phyloP scores from a whole-genome alignment of 2,797 vertebrate species.

The Tokudaia tokunoshimensis region DNA sequence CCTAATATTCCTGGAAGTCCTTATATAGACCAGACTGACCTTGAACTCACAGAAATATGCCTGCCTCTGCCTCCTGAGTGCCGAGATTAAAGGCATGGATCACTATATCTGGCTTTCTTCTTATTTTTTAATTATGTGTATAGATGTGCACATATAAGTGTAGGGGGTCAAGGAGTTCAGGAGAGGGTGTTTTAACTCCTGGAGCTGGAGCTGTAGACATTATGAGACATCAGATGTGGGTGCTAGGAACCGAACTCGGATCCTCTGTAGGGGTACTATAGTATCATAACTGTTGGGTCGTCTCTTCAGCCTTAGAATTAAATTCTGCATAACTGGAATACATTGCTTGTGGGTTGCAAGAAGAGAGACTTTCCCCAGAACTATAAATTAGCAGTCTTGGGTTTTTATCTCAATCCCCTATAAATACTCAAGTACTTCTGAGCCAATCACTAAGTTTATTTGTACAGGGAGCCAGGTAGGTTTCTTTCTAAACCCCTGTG shows the following conservation, averaged over 20 bases:
- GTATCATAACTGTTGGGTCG: neutral
- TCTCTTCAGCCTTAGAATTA: neutral
- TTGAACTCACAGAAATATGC: neutral
- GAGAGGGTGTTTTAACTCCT: neutral
- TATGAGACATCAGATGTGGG: neutral
- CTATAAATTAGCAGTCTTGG: slow-evolving; percentile 12
- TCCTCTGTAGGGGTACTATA: neutral
- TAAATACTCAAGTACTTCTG: neutral
- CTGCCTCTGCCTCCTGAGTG: neutral
- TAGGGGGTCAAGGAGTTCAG: too few species aligned
- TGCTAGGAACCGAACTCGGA: neutral
- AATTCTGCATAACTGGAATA: slow-evolving; percentile 10
- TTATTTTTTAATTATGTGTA: neutral
- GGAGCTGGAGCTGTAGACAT: neutral
- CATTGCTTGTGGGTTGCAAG: neutral
- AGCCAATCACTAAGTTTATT: slow-evolving; percentile 42
- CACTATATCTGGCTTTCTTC: neutral
- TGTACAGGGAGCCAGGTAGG: neutral
- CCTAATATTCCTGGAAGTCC: neutral
- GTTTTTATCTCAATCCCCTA: neutral
- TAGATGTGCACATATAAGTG: too few species aligned
- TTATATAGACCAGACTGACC: neutral
- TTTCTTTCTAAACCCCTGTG: neutral
- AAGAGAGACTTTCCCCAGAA: slow-evolving; percentile 22
- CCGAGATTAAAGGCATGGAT: neutral